Conservation (phyloP, 2,797 vertebrate genomes). For the Hypotaenidia philippensis region DNA sequence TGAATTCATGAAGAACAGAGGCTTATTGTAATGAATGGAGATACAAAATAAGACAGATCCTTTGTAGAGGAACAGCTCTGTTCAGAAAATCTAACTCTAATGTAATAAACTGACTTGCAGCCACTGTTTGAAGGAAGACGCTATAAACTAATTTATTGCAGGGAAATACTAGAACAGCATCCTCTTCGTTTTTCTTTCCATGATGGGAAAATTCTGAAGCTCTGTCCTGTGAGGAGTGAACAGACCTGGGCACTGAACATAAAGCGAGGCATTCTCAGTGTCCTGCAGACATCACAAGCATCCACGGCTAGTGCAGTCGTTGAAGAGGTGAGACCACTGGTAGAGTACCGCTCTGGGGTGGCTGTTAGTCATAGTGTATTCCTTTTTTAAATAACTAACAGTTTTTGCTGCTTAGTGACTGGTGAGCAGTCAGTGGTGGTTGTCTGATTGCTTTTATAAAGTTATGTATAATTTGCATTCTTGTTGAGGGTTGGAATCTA, state of each 20-base stretch:
- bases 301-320: constrained; percentile 58
- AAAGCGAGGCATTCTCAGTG: constrained; percentile 88
- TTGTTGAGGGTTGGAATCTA: background rate
- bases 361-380: background rate
- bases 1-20: background rate
- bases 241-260: constrained; percentile 89
- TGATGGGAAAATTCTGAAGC: constrained; percentile 85
- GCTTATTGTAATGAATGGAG: background rate
- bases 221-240: constrained; percentile 85
- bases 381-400: background rate
- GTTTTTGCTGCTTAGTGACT: background rate
- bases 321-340: constrained; percentile 83
- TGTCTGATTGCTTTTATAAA: background rate
- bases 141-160: constrained; percentile 49
- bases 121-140: background rate
- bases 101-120: background rate
- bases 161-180: constrained; percentile 84
- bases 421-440: background rate
- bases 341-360: background rate
- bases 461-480: background rate
- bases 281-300: constrained; percentile 84
- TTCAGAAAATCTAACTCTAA: background rate
- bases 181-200: constrained; percentile 87
- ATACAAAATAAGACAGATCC: background rate
- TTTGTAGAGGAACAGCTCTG: background rate